A percentile compares a stretch with the other conserved stretches of the same genome.
These are phyloP conservation scores for Calliphora vicina DNA, from an alignment of 1,140 invertebrate species.

Conservation along the genomic window DNA sequence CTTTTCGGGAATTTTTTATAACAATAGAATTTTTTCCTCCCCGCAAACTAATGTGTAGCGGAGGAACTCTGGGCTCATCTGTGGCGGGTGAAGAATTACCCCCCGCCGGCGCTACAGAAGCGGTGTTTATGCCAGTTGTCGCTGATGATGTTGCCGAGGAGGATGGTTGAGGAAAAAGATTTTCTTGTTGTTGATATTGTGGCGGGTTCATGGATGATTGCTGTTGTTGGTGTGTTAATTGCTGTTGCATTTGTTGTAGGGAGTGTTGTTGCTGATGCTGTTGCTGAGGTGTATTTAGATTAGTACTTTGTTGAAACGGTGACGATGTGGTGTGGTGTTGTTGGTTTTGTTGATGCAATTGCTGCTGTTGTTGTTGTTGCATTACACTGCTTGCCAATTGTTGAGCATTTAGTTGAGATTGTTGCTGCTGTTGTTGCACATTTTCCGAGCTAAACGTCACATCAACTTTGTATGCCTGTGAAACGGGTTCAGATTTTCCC, in stretches of 20 bases:
- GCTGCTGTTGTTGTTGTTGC: conserved; percentile 37
- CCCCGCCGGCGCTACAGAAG: conserved; percentile 43
- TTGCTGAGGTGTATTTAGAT: conserved; percentile 35
- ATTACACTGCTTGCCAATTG: neutral
- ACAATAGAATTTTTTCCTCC: conserved; percentile 88
- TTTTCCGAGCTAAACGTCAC: conserved; percentile 71
- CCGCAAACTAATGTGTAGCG: conserved; percentile 86
- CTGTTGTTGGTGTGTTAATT: conserved; percentile 40
- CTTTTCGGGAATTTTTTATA: conserved; percentile 82
- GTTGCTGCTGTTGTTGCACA: conserved; percentile 41
- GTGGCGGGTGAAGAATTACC: conserved; percentile 52
- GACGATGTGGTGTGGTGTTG: conserved; percentile 24
- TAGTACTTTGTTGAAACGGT: conserved; percentile 32
- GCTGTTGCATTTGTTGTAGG: conserved; percentile 30
- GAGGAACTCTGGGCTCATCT: conserved; percentile 83
- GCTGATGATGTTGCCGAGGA: conserved; percentile 33
- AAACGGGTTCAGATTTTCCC: conserved; percentile 80
- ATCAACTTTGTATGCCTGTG: conserved; percentile 82
- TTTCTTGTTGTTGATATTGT: conserved; percentile 29
- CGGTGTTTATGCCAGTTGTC: neutral
- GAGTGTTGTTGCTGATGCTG: conserved; percentile 38
- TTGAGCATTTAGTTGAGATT: conserved; percentile 23
- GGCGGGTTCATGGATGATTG: conserved; percentile 38
- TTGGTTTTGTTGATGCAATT: conserved; percentile 44
- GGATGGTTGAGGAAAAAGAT: neutral